These are phyloP conservation scores for Laodelphax striatellus DNA, from an alignment of 1,140 invertebrate species.

Conservation along the genomic window DNA sequence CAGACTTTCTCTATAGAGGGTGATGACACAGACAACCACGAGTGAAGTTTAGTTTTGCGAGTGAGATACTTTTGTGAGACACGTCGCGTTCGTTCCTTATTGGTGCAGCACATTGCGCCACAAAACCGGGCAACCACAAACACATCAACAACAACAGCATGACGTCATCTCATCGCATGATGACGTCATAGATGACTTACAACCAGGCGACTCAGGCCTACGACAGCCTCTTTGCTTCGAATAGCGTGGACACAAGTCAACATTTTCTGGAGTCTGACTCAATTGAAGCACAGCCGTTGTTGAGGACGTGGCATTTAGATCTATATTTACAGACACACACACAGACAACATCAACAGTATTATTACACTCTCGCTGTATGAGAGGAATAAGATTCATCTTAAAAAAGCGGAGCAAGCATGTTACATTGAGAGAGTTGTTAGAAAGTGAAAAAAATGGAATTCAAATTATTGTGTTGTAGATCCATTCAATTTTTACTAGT, in stretches of 20 bases:
- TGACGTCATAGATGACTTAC: slow-evolving; percentile 4
- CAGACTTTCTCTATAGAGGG: too few species aligned
- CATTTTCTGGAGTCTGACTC: background rate
- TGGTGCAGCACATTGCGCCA: background rate
- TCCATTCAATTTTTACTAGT: too few species aligned
- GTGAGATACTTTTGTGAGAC: too few species aligned
- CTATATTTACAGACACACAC: background rate
- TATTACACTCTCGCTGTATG: too few species aligned
- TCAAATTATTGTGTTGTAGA: too few species aligned
- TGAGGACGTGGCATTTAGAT: background rate
- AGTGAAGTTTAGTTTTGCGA: too few species aligned
- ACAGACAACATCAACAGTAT: too few species aligned
- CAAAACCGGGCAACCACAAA: background rate
- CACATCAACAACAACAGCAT: background rate
- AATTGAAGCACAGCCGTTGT: background rate
- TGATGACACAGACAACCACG: too few species aligned
- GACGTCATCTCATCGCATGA: background rate
- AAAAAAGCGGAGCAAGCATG: too few species aligned
- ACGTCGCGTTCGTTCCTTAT: background rate
- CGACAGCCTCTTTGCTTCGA: slow-evolving; percentile 5
- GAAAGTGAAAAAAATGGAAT: too few species aligned
- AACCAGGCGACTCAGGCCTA: background rate
- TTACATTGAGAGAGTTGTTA: too few species aligned
- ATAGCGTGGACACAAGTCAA: slow-evolving; percentile 8
- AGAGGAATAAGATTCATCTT: too few species aligned